These are phyloP conservation scores for Pithys albifrons DNA, from an alignment of 2,113 vertebrate genomes.

Conservation along the genomic window DNA sequence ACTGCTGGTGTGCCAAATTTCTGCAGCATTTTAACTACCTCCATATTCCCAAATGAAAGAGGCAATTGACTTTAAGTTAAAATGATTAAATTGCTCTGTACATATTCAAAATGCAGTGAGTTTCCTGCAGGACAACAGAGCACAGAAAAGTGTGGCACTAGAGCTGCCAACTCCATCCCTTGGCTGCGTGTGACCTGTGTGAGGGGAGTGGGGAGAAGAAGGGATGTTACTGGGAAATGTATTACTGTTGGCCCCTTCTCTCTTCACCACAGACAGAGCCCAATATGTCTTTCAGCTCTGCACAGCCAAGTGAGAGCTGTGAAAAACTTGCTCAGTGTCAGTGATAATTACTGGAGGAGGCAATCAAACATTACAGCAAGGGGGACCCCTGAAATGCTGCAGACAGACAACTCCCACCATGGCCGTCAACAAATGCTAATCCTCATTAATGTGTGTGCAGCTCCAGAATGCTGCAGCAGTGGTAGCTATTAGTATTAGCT, in stretches of 20 bases:
- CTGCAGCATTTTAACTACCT: neutral
- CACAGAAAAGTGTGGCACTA: neutral
- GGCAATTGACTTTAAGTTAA: neutral
- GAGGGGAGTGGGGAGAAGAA: neutral
- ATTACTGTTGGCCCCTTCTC: neutral
- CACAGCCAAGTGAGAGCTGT: neutral
- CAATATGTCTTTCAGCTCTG: neutral
- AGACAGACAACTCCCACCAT: slow-evolving; percentile 23
- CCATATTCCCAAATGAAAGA: neutral
- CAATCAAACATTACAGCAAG: neutral
- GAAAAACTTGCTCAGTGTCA: slow-evolving; percentile 24
- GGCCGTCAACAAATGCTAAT: slow-evolving; percentile 23
- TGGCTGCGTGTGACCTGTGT: neutral
- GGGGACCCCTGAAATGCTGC: slow-evolving; percentile 10
- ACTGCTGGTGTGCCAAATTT: neutral
- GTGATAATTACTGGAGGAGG: slow-evolving; percentile 13
- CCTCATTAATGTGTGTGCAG: neutral
- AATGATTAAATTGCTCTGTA: neutral
- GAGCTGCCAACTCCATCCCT: accelerated
- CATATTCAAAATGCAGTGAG: neutral
- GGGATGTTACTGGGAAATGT: neutral
- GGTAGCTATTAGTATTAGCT: neutral
- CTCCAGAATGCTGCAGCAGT: neutral
- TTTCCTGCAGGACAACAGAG: neutral
- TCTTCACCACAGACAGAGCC: neutral